Evolutionary conservation across 2,113 vertebrate genomes (phyloP).

Genomic region (Pelobates fuscus): DNA sequence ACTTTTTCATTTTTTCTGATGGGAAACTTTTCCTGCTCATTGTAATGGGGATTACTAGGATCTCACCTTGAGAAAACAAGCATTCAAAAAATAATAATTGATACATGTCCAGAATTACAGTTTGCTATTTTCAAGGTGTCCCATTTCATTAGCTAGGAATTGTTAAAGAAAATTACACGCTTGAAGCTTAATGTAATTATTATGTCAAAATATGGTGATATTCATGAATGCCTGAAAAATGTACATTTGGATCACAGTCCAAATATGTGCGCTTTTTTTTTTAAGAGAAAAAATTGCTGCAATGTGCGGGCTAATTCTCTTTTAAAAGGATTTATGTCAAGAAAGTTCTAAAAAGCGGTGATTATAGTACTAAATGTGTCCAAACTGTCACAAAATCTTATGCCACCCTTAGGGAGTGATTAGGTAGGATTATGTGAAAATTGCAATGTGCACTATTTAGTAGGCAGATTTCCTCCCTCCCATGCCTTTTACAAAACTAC

Average conservation of each 20-base stretch:
- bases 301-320: constrained; percentile 14
- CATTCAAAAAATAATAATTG: no score
- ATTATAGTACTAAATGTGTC: constrained; percentile 29
- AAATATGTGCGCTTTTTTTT: neutral
- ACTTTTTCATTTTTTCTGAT: no score
- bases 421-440: constrained; percentile 28
- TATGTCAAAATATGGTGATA: neutral
- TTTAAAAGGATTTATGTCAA: constrained; percentile 15
- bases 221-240: neutral
- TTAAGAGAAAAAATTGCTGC: neutral
- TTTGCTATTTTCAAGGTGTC: no score
- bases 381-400: constrained; percentile 24
- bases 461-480: neutral
- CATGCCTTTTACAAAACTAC: neutral
- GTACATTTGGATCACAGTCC: neutral
- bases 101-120: no score
- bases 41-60: no score
- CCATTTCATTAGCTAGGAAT: no score
- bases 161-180: no score
- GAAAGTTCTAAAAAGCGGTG: constrained; percentile 4
- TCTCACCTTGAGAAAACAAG: no score
- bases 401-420: constrained; percentile 18
- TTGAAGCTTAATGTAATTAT: neutral
- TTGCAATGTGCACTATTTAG: neutral
- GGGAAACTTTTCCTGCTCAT: no score